Base-by-base conservation (phyloP, 2,113 vertebrate genomes). In the Mesoclemmys tuberculata region DNA sequence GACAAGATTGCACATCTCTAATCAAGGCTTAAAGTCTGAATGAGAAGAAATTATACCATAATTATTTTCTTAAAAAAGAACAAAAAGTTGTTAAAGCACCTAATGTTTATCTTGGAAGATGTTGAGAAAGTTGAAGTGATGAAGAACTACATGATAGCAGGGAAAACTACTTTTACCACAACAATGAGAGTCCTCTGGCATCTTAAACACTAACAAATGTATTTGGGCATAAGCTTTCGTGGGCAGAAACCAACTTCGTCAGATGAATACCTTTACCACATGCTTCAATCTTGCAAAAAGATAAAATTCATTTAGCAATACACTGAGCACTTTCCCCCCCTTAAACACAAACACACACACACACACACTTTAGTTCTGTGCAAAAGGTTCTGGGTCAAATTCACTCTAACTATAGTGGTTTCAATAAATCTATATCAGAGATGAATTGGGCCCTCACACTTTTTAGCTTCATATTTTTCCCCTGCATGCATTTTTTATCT, bases 21-120 rank as follows among this genome's bases (percentile, higher is more conserved):
- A 98, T 98, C 97, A 98, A 87, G 89, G 95, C 94, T 97, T 97
- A 96, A 97, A 98, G 95, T 93, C 89, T 93, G 97, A 98, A 97
- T 96, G 94, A 96, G 95, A 96, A 95, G 83, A 98, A 97, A 98
- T 97, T 97, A 95, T 92, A 84, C 90, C 55, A 3, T 92, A 97
- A 97, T 97, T 96, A 95, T 97, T 97, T 98, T 97, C 92, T 89
- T 85, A 85, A 92, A 97, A 87, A 61, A 91, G 96, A 98, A 97
- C 87, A 98, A 97, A 97, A 92, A 54, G 56, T 90, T 95, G 85
- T 88, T 93, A 90, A 96, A 96, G 94, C 71, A 96, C 64, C 91
- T 95, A 97, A 97, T 90, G 56, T 5, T 58, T 61, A 11, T 89
- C 90, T 97, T 89, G 94, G 95, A 96, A 95, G 96, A 93, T 90